Conservation (phyloP, 2,888 invertebrate species). For the Acanthosepion lycidas region DNA sequence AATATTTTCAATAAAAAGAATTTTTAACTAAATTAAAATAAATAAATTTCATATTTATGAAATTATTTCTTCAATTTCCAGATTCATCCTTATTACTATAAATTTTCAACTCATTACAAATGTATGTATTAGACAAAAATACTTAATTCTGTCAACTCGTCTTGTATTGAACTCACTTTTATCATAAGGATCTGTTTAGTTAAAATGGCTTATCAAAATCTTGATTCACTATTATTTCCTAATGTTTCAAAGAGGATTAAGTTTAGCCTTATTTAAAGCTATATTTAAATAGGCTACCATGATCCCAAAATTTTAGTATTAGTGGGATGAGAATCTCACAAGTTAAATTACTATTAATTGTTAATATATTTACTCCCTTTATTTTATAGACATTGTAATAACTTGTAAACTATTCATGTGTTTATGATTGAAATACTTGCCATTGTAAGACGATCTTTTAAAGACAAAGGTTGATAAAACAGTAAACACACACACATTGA, state of each 20-base stretch:
- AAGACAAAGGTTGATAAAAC: not conserved
- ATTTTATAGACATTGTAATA: not conserved
- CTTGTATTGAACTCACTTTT: not conserved
- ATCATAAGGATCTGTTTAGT: not conserved
- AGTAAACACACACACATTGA: not conserved
- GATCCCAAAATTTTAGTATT: not conserved
- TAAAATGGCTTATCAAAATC: not conserved
- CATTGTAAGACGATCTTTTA: not conserved
- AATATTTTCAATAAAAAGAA: not conserved
- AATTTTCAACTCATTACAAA: not conserved
- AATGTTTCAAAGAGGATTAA: too few species aligned
- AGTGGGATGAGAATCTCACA: not conserved
- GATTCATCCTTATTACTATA: not conserved
- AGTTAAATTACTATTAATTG: not conserved
- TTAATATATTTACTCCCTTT: not conserved
- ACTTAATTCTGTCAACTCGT: not conserved
- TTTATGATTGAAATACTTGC: not conserved
- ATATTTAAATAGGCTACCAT: too few species aligned
- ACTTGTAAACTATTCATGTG: not conserved
- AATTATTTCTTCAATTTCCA: not conserved
- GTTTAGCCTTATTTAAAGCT: too few species aligned
- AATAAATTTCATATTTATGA: not conserved
- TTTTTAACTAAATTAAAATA: not conserved
- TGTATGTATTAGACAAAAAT: not conserved
- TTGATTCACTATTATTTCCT: not conserved